These are phyloP conservation scores for Dryobates pubescens DNA, from an alignment of 2,797 vertebrate genomes.

Conservation along the genomic window DNA sequence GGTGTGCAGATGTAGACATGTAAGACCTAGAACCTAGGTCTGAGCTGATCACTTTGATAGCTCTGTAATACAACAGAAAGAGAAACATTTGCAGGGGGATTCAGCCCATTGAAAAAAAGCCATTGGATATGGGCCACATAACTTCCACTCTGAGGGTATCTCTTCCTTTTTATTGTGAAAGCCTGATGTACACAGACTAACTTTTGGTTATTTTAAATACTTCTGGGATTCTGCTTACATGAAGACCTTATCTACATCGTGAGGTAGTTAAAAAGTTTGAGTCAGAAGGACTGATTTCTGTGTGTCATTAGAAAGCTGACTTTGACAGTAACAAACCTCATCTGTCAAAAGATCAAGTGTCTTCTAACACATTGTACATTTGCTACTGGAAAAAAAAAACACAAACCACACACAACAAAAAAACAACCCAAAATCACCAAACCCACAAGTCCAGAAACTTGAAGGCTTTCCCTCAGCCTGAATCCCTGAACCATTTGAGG, in stretches of 20 bases:
- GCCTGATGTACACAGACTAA: background rate
- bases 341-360: background rate
- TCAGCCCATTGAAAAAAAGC: background rate
- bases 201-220: background rate
- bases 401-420: no score
- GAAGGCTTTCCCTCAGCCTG: background rate
- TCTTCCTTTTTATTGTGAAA: background rate
- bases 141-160: background rate
- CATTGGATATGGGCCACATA: background rate
- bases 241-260: background rate
- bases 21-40: background rate
- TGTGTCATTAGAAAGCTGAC: background rate
- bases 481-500: background rate
- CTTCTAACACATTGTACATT: background rate
- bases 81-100: background rate
- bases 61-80: background rate
- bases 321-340: background rate
- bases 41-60: background rate
- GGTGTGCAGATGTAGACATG: rapidly evolving
- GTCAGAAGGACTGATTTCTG: background rate
- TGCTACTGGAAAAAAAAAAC: background rate
- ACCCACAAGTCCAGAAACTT: background rate
- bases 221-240: background rate
- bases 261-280: background rate
- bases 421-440: no score